Evolutionary conservation across 2,113 vertebrate species (phyloP).

Genomic region (Cyanistes caeruleus): DNA sequence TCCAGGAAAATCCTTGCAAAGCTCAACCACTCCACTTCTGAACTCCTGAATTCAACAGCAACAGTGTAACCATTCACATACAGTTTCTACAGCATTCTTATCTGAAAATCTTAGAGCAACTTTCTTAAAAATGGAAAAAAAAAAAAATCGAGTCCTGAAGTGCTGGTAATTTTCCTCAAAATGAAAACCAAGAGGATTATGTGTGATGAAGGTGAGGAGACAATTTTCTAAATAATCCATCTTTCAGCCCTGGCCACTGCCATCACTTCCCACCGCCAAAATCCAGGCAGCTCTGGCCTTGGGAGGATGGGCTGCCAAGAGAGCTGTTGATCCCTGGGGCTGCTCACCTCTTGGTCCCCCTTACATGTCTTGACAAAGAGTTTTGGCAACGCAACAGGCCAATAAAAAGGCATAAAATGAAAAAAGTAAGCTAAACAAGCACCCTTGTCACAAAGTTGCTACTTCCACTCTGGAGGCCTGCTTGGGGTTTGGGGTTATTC

Average conservation of each 20-base stretch:
- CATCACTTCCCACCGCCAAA: background rate
- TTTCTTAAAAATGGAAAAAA: background rate
- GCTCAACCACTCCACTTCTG: background rate
- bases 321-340: background rate
- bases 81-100: background rate
- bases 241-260: background rate
- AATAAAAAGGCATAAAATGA: background rate
- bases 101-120: background rate
- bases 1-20: constrained; percentile 6
- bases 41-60: background rate
- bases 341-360: background rate
- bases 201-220: background rate
- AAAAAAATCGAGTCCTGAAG: background rate
- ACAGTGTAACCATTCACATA: background rate
- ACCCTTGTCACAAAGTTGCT: background rate
- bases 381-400: background rate
- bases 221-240: background rate
- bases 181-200: background rate
- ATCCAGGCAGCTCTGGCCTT: background rate
- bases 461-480: background rate
- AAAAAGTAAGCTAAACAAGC: background rate
- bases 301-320: background rate
- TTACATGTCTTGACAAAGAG: background rate
- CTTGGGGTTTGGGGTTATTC: background rate
- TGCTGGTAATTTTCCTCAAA: background rate